These are phyloP conservation scores for Avahi laniger DNA, from an alignment of 2,797 vertebrate species.

Conservation along the genomic window DNA sequence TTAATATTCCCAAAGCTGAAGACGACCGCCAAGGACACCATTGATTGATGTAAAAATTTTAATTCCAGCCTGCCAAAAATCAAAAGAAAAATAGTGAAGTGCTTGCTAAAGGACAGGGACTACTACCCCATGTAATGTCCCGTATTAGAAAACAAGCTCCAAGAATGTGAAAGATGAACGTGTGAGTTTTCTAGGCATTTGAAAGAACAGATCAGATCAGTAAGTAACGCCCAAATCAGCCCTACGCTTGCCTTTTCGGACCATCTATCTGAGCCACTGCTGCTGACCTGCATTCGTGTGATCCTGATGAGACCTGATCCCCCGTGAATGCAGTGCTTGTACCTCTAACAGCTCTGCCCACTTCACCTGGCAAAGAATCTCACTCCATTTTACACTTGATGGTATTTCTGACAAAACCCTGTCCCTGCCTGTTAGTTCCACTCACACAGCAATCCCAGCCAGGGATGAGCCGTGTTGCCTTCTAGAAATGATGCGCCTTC, in stretches of 20 bases:
- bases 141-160: not conserved
- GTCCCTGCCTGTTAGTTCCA: not conserved
- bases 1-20: not conserved
- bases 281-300: not conserved
- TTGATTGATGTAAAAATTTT: not conserved
- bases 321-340: not conserved
- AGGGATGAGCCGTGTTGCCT: rapidly evolving
- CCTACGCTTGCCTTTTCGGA: not conserved
- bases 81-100: not conserved
- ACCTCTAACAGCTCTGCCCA: not conserved
- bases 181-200: not conserved
- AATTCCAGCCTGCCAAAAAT: not conserved
- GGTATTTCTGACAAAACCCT: not conserved
- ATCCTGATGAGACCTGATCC: conserved; percentile 18
- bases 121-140: not conserved
- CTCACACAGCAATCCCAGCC: not conserved
- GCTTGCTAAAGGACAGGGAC: not conserved
- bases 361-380: not conserved
- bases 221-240: not conserved
- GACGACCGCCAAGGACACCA: not conserved
- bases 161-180: not conserved
- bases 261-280: not conserved
- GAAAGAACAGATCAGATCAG: not conserved
- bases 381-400: not conserved
- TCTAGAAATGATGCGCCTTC: not conserved